Evolutionary conservation across 2,113 vertebrate genomes (phyloP).

Genomic region (Bubalus kerabau): DNA sequence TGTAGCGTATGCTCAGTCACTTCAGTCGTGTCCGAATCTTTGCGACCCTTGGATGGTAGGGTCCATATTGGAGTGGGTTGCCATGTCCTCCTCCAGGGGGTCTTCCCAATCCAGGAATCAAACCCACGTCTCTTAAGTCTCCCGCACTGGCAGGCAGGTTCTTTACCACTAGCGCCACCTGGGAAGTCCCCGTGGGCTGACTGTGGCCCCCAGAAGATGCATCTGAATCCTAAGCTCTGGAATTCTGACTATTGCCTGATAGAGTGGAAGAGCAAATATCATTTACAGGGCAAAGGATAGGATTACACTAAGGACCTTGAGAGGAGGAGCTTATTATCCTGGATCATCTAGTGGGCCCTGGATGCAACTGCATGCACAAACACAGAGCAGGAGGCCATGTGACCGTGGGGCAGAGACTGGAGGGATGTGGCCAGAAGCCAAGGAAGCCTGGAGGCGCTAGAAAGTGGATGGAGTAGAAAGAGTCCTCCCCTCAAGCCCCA

Average conservation of each 20-base stretch:
- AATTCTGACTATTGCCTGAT: not conserved
- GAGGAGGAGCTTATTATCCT: too few relatives aligned
- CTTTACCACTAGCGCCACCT: not conserved
- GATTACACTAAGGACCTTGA: too few relatives aligned
- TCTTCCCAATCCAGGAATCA: not conserved
- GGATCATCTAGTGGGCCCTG: rapidly evolving
- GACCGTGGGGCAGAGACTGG: too few relatives aligned
- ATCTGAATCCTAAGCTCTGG: not conserved
- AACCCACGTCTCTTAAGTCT: rapidly evolving
- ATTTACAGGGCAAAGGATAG: not conserved
- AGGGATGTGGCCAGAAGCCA: rapidly evolving
- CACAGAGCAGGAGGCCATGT: not conserved
- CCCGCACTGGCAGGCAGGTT: not conserved
- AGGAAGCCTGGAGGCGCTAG: not conserved
- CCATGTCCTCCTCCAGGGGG: not conserved
- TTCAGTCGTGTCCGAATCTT: not conserved
- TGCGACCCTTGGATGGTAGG: not conserved
- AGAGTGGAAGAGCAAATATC: not conserved
- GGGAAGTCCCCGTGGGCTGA: not conserved
- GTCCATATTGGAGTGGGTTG: not conserved
- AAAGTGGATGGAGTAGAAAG: not conserved
- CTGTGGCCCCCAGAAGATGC: not conserved
- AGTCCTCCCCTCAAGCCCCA: rapidly evolving
- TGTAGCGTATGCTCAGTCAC: not conserved
- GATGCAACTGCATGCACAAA: too few relatives aligned